Conservation (phyloP, 2,888 invertebrate species). For the Ethmia dodecea region DNA sequence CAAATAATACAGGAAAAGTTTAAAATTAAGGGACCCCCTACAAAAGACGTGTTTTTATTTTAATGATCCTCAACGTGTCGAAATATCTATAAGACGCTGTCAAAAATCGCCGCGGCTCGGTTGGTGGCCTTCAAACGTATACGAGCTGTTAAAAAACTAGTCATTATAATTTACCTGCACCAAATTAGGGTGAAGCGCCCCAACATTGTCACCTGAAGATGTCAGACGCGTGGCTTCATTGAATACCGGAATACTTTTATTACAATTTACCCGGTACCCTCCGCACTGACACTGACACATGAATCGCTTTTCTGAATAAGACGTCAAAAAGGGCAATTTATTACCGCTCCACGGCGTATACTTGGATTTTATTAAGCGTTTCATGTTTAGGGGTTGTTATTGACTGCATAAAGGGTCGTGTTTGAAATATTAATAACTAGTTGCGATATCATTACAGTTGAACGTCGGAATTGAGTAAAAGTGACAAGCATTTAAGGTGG, state of each 20-base stretch:
- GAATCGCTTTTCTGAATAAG: slow-evolving; percentile 56
- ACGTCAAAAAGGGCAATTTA: slow-evolving; percentile 72
- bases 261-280: slow-evolving; percentile 26
- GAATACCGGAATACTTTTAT: slow-evolving; percentile 42
- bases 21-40: too few relatives aligned
- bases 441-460: neutral
- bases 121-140: too few relatives aligned
- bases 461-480: too few relatives aligned
- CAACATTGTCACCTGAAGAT: slow-evolving; percentile 45
- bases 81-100: too few relatives aligned
- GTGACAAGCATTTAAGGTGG: too few relatives aligned
- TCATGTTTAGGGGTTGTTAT: slow-evolving; percentile 55
- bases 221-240: slow-evolving; percentile 46
- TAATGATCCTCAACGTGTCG: too few relatives aligned
- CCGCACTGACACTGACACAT: slow-evolving; percentile 48
- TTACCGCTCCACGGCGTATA: slow-evolving; percentile 46
- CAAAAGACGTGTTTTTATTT: too few relatives aligned
- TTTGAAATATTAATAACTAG: slow-evolving; percentile 30
- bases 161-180: too few relatives aligned
- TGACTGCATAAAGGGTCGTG: slow-evolving; percentile 41
- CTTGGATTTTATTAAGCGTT: slow-evolving; percentile 67
- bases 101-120: too few relatives aligned
- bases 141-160: too few relatives aligned
- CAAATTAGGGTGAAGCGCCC: slow-evolving; percentile 27
- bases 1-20: too few relatives aligned